Conservation (phyloP, 2,113 vertebrate genomes). For the Caretta caretta region DNA sequence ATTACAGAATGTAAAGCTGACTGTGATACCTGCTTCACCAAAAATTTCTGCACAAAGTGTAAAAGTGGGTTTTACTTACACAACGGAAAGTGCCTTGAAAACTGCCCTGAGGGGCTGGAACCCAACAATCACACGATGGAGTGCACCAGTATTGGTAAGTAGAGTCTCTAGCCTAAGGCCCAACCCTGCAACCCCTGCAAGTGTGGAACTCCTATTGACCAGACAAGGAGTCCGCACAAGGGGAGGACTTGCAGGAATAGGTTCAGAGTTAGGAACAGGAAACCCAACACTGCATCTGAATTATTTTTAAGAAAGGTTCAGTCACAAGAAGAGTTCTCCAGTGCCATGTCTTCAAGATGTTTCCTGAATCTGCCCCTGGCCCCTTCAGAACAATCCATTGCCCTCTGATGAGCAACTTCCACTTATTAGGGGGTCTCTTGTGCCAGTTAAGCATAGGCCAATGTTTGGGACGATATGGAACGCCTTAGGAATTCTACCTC, state of each 20-base stretch:
- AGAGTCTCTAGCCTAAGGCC: rapidly evolving
- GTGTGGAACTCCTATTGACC: background rate
- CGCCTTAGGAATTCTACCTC: background rate
- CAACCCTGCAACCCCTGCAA: background rate
- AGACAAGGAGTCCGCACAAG: background rate
- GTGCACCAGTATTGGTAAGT: constrained; percentile 90
- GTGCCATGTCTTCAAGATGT: background rate
- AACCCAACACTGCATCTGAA: background rate
- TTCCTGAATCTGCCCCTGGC: background rate
- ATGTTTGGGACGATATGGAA: background rate
- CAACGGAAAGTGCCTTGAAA: constrained; percentile 96
- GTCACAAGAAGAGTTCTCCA: background rate
- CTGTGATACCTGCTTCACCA: constrained; percentile 99
- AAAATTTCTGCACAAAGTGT: constrained; percentile 99
- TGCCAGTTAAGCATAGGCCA: background rate
- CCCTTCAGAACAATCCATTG: background rate
- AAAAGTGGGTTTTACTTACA: constrained; percentile 95
- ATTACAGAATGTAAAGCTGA: constrained; percentile 96
- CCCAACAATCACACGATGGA: constrained; percentile 93
- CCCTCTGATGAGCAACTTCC: background rate
- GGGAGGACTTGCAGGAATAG: background rate
- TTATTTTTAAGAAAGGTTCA: background rate
- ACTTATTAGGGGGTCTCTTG: background rate
- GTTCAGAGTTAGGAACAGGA: background rate
- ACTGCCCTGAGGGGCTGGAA: constrained; percentile 92